Conservation (phyloP, 2,797 vertebrate species). For the Falco novaeseelandiae region DNA sequence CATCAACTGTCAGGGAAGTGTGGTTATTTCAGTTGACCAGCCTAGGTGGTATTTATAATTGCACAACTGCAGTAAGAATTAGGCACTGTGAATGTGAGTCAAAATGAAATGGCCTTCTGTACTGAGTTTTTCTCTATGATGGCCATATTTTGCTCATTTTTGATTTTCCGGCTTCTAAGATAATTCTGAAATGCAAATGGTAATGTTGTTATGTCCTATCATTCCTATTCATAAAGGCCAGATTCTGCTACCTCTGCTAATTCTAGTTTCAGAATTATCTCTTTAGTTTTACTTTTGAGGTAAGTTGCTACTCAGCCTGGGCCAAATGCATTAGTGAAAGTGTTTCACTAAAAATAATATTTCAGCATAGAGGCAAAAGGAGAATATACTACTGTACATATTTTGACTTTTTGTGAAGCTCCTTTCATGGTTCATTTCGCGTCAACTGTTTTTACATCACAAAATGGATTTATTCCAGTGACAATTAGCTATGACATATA, state of each 20-base stretch:
- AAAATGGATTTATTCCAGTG: background rate
- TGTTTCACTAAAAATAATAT: background rate
- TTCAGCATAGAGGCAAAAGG: background rate
- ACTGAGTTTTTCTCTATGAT: background rate
- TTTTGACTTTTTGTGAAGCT: background rate
- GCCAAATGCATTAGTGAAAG: background rate
- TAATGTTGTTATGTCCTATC: background rate
- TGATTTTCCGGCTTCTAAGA: background rate
- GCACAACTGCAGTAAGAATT: background rate
- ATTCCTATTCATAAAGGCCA: background rate
- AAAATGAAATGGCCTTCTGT: background rate
- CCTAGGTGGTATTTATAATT: conserved; percentile 50
- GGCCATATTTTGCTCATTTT: background rate
- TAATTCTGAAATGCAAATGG: background rate
- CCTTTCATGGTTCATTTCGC: background rate
- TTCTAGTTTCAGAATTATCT: background rate
- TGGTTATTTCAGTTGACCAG: background rate
- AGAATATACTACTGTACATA: background rate
- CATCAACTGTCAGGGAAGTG: background rate
- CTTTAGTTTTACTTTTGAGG: background rate
- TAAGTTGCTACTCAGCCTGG: background rate
- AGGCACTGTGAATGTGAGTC: background rate
- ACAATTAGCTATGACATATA: background rate
- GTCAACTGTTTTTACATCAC: background rate
- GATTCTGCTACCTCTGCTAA: background rate